phyloP scores from a whole-genome alignment of 2,797 vertebrate species.

The Trichosurus vulpecula region DNA sequence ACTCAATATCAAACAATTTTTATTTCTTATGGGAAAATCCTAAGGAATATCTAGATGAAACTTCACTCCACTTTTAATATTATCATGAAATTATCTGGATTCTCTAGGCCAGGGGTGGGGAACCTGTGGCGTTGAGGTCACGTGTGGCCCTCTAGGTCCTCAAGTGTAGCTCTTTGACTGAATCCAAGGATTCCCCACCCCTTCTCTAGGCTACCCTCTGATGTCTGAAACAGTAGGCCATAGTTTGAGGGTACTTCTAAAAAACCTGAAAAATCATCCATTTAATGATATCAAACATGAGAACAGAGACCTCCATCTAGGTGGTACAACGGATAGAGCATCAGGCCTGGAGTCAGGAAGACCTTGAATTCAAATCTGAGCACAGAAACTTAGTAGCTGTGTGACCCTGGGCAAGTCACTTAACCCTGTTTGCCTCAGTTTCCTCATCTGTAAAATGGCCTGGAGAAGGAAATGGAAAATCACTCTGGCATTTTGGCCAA shows the following conservation, averaged over 20 bases:
- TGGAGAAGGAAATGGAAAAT: not conserved
- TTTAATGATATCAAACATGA: slow-evolving; percentile 33
- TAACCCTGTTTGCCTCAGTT: not conserved
- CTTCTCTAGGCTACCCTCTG: slow-evolving; percentile 19
- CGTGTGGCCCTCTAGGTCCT: too few species aligned
- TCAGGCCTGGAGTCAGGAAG: not conserved
- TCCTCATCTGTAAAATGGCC: not conserved
- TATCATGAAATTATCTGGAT: slow-evolving; percentile 57
- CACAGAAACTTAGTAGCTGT: not conserved
- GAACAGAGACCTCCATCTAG: slow-evolving; percentile 14
- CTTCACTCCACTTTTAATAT: slow-evolving; percentile 54
- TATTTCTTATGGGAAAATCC: slow-evolving; percentile 57
- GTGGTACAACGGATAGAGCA: not conserved
- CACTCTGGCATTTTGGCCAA: not conserved
- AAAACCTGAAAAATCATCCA: slow-evolving; percentile 38
- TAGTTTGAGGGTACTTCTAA: slow-evolving; percentile 68
- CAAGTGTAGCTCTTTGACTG: too few species aligned
- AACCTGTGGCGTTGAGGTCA: too few species aligned
- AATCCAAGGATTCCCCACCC: too few species aligned
- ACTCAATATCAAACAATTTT: slow-evolving; percentile 16
- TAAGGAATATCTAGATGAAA: slow-evolving; percentile 70
- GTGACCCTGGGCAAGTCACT: not conserved
- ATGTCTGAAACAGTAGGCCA: slow-evolving; percentile 61
- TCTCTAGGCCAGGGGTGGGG: slow-evolving; percentile 42
- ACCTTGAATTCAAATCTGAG: not conserved